Conservation (phyloP, 2,113 vertebrate genomes). For the Mohoua ochrocephala region DNA sequence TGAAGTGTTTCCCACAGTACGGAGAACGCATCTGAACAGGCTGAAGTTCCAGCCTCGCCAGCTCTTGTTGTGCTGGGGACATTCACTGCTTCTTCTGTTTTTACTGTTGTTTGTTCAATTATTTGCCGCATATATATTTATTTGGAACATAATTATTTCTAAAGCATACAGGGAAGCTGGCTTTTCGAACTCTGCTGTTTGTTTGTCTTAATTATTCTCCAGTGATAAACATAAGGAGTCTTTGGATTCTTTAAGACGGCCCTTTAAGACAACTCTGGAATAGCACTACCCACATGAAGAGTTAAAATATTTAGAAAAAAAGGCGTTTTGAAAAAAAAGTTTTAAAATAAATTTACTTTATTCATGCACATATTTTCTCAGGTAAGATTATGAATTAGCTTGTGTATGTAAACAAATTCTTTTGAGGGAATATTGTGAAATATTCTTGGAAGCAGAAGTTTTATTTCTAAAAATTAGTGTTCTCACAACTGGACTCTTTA, state of each 20-base stretch:
- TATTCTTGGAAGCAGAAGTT: background rate
- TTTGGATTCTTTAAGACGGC: background rate
- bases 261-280: background rate
- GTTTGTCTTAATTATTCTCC: background rate
- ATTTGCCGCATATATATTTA: background rate
- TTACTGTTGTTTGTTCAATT: background rate
- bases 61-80: accelerated
- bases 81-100: background rate
- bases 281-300: background rate
- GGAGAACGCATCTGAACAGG: background rate
- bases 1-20: background rate
- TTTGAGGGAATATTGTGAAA: background rate
- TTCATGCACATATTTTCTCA: background rate
- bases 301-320: background rate
- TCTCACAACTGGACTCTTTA: background rate
- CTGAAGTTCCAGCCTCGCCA: background rate
- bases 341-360: background rate
- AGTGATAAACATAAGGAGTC: background rate
- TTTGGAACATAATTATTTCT: background rate
- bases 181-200: background rate
- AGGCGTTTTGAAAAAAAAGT: background rate
- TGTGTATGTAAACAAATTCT: background rate
- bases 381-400: background rate
- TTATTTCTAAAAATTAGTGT: background rate
- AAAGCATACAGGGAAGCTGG: background rate